Evolutionary conservation across 2,797 vertebrate genomes (phyloP), one percentile per base, ranked within the genome.

Genomic region (Catostomus latipinnis): DNA sequence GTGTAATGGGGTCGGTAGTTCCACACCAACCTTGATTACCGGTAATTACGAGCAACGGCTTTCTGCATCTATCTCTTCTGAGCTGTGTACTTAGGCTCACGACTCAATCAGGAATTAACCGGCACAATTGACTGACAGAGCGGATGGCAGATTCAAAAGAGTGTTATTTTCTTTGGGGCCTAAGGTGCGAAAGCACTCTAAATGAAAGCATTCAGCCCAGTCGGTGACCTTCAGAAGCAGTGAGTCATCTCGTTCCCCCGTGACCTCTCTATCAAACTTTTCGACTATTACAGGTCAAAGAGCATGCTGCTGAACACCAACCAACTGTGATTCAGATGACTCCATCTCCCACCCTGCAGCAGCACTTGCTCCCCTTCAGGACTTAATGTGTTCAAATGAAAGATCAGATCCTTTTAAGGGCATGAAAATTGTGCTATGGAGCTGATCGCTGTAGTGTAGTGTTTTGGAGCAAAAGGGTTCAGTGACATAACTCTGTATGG

Each of bases 21-120:
- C 84, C 85, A 86, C 81, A 86, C 85, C 77, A 84, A 83, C 81
- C 78, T 84, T 86, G 85, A 86, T 86, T 86, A 86, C 61, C 43
- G 48, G 56, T 81, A 82, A 86, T 86, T 84, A 86, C 68, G 58
- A 78, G 78, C 78, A 75, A 74, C 77, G 54, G 82, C 79, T 82
- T 86, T 81, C 63, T 50, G 82, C 82, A 72, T 80, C 52, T 50
- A 49, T 66, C 60, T 56, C 12, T 49, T 50, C 60, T 22, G 6
- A 48, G 16, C 16, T 18, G 66, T 70, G 54, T 68, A 73, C n/a
- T 65, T 58, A 18, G 58, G 49, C 54, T 65, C 75, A 76, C 54
- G 60, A 22, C 56, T 71, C 34, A 61, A 76, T 67, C 68, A 66
- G 72, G 61, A 77, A 75, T 48, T 63, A 72, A 71, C 69, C 61